Evolutionary conservation across 2,113 vertebrate species (phyloP), one percentile per base, ranked within the genome.

Genomic region (Zapus hudsonius): DNA sequence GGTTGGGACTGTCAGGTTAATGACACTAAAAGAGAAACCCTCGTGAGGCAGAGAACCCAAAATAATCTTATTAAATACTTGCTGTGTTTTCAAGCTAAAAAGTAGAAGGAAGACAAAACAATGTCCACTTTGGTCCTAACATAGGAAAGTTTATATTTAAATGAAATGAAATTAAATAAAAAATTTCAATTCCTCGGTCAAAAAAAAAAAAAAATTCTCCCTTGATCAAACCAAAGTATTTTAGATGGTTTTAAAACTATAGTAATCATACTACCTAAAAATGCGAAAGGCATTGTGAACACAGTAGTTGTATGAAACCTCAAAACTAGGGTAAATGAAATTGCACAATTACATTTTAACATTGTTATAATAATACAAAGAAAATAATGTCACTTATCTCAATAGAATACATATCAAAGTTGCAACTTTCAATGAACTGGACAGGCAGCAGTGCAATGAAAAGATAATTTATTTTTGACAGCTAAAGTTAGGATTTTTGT

Each of bases 311-410:
- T 86, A 6, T 63, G 36, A 94, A 86, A 75, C 2, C n/a, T 72
- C 33, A 20, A 73, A 84, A 80, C n/a, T 55, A 88, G 66, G 92
- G 87, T 66, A 57, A 86, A 66, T 40, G 40, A 52, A 85, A 83
- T 15, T 52, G 52, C 12, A 83, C 44, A 59, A 42, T 75, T 38
- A 83, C 22, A 86, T 69, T 79, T 91, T 57, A 87, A 87, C 70
- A 4, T 31, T 67, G 67, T 81, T 91, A 72, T 0, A 22, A 8
- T 70, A 78, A 89, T 74, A 31, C 12, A 52, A 4, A 7, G 55
- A 23, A 92, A 80, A 31, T 38, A 69, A 38, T 42, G 15, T 36
- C n/a, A 57, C 8, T 27, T 7, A 73, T 64, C 25, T 85, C 74
- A 70, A 75, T 74, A 83, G 38, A 78, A 82, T 23, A 79, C 11